phyloP scores from a whole-genome alignment of 2,797 vertebrate genomes.

The Characodon lateralis region DNA sequence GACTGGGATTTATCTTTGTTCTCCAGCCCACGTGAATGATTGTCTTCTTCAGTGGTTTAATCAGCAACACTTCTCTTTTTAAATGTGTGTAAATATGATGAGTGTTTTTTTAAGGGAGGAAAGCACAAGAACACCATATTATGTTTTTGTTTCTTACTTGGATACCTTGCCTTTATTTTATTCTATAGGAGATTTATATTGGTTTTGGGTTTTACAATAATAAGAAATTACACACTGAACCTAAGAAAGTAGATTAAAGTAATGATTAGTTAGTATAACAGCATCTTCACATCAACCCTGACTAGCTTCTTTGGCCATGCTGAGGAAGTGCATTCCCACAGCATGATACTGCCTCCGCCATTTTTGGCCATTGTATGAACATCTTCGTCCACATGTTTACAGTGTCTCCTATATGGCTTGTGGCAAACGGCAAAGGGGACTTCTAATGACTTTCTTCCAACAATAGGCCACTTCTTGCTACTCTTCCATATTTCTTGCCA shows the following conservation, averaged over 20 bases:
- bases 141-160: neutral
- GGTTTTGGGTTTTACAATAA: neutral
- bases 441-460: neutral
- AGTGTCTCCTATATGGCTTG: neutral
- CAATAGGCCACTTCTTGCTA: neutral
- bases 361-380: neutral
- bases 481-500: too few species aligned
- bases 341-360: neutral
- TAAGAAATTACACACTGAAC: neutral
- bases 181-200: neutral
- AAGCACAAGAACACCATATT: neutral
- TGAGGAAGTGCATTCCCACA: neutral
- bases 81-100: neutral
- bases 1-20: slow-evolving; percentile 32
- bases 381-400: neutral
- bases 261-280: neutral
- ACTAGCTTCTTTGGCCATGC: neutral
- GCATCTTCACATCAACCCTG: neutral
- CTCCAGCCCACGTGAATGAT: slow-evolving; percentile 20
- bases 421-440: neutral
- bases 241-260: neutral
- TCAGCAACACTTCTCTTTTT: slow-evolving; percentile 33
- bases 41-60: slow-evolving; percentile 36
- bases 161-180: neutral
- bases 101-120: neutral